Evolutionary conservation across 2,113 vertebrate genomes (phyloP).

Genomic region (Catagonus wagneri): DNA sequence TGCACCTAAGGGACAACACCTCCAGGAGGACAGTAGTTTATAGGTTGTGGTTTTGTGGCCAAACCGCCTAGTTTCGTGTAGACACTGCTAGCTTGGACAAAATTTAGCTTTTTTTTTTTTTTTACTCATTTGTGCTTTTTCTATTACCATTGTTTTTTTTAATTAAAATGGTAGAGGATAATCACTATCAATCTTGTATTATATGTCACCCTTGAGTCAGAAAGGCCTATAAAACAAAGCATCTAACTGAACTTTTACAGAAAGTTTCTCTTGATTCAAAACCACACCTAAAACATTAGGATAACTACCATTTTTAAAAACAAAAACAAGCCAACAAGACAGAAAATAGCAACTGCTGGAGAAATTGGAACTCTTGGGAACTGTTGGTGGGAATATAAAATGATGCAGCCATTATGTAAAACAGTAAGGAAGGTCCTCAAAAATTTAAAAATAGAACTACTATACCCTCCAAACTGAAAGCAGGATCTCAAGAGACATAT

Average conservation of each 20-base stretch:
- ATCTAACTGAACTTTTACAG: background rate
- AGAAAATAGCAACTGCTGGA: background rate
- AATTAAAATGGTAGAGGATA: conserved; percentile 30
- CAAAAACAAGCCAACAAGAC: background rate
- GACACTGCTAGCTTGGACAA: background rate
- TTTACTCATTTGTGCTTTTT: background rate
- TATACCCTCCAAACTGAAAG: background rate
- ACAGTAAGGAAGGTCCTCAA: background rate
- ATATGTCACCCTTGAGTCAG: background rate
- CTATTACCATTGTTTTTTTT: background rate
- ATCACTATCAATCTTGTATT: background rate
- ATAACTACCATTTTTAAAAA: background rate
- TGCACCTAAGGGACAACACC: background rate
- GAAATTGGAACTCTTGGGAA: background rate
- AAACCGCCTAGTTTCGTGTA: background rate
- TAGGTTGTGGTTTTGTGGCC: background rate
- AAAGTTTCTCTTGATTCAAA: conserved; percentile 32
- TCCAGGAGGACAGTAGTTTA: background rate
- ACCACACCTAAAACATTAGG: background rate
- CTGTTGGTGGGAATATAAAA: background rate
- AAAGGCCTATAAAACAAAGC: background rate
- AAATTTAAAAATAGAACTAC: background rate
- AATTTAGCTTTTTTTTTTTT: background rate
- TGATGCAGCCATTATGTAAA: background rate
- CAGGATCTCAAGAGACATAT: background rate